Conservation (phyloP, 2,888 invertebrate species). For the Rhopalosiphum nymphaeae region DNA sequence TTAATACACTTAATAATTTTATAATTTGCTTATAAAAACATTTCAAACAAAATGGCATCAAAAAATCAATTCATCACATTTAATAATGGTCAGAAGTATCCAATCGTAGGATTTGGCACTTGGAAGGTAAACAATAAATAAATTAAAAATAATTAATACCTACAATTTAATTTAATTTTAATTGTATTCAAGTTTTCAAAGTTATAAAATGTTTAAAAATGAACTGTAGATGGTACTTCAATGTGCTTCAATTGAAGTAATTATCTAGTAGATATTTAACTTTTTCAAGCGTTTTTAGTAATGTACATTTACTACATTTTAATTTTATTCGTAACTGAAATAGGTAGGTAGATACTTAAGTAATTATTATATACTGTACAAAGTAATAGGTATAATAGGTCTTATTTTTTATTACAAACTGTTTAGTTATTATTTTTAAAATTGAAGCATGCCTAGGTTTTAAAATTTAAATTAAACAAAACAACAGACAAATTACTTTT, state of each 20-base stretch:
- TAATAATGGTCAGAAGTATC: slow-evolving; percentile 70
- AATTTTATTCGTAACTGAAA: not conserved
- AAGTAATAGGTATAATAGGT: not conserved
- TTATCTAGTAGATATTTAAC: not conserved
- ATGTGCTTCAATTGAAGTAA: not conserved
- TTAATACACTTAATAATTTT: not conserved
- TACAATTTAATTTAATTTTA: not conserved
- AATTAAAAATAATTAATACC: not conserved
- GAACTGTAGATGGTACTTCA: not conserved
- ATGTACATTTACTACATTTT: not conserved
- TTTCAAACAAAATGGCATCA: slow-evolving; percentile 63
- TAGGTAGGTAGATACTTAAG: no score
- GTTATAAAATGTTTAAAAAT: not conserved
- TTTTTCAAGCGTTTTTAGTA: not conserved
- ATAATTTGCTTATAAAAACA: not conserved
- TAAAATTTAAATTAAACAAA: not conserved
- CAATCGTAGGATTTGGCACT: slow-evolving; percentile 71
- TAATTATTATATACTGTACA: not conserved
- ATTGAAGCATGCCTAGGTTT: not conserved
- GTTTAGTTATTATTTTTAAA: not conserved
- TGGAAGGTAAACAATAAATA: slow-evolving; percentile 69
- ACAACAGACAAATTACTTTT: not conserved
- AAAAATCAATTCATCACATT: slow-evolving; percentile 69
- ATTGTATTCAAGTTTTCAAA: not conserved
- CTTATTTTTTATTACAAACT: not conserved